A percentile compares a stretch with the other conserved stretches of the same genome.
phyloP scores from a whole-genome alignment of 2,888 invertebrate genomes.

The Leptothorax acervorum region DNA sequence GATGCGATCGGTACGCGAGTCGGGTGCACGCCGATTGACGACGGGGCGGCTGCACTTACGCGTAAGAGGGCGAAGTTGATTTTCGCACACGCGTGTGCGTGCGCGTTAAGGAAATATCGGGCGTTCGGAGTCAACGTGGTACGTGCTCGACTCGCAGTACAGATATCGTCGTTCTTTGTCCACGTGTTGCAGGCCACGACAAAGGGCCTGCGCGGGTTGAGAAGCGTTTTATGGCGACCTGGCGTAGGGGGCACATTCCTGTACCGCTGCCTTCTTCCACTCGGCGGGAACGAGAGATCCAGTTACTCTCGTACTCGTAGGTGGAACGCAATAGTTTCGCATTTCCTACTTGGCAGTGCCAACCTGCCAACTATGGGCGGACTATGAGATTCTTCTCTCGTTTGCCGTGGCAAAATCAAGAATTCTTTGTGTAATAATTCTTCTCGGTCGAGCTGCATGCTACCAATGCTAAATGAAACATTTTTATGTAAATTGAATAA shows the following conservation, averaged over 20 bases:
- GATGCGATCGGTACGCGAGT: background rate
- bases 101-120: constrained; percentile 22
- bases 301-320: constrained; percentile 66
- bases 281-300: constrained; percentile 64
- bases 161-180: constrained; percentile 38
- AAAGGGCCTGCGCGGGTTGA: constrained; percentile 23
- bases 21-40: constrained; percentile 28
- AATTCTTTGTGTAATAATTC: background rate
- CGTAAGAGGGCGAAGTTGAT: background rate
- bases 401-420: background rate
- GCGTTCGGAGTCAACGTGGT: background rate
- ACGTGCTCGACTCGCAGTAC: background rate
- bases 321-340: constrained; percentile 67
- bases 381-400: background rate
- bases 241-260: constrained; percentile 30
- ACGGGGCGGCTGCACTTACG: background rate
- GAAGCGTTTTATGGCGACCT: constrained; percentile 40
- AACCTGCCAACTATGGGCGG: background rate
- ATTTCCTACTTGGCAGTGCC: constrained; percentile 45
- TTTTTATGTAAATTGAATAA: background rate
- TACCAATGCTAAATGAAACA: background rate
- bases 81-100: background rate
- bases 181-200: constrained; percentile 21
- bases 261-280: constrained; percentile 32
- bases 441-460: background rate